phyloP scores from a whole-genome alignment of 2,888 invertebrate species.

The Tricholauxania praeusta region DNA sequence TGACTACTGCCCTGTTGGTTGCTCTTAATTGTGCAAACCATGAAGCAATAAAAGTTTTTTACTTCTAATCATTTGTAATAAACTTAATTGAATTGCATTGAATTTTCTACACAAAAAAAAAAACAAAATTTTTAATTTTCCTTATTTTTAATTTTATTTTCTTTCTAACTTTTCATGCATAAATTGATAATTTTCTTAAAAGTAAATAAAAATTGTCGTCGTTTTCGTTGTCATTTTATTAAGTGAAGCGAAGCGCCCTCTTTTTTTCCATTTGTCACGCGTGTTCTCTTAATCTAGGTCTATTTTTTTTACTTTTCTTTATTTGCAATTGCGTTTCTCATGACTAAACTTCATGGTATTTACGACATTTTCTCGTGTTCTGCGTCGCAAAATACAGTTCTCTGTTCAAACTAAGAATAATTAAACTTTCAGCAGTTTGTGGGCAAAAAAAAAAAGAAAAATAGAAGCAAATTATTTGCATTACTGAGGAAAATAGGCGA shows the following conservation, averaged over 20 bases:
- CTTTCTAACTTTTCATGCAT: no score
- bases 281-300: background rate
- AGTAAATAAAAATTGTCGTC: conserved; percentile 4
- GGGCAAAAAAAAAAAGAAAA: background rate
- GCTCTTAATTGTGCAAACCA: no score
- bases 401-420: background rate
- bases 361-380: background rate
- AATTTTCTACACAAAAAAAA: no score
- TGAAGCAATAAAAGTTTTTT: no score
- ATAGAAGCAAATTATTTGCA: background rate
- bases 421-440: background rate
- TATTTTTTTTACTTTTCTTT: background rate
- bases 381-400: background rate
- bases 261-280: conserved; percentile 6
- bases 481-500: background rate
- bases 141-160: no score
- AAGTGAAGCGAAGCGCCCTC: conserved; percentile 4
- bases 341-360: conserved; percentile 2
- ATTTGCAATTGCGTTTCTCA: background rate
- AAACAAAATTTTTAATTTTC: no score
- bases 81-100: no score
- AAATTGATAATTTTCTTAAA: background rate
- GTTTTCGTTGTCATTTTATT: background rate
- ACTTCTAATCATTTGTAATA: no score
- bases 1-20: no score